A percentile compares a stretch with the other conserved stretches of the same genome.
phyloP scores from a whole-genome alignment of 1,140 invertebrate species.

The Drosophila dunni region DNA sequence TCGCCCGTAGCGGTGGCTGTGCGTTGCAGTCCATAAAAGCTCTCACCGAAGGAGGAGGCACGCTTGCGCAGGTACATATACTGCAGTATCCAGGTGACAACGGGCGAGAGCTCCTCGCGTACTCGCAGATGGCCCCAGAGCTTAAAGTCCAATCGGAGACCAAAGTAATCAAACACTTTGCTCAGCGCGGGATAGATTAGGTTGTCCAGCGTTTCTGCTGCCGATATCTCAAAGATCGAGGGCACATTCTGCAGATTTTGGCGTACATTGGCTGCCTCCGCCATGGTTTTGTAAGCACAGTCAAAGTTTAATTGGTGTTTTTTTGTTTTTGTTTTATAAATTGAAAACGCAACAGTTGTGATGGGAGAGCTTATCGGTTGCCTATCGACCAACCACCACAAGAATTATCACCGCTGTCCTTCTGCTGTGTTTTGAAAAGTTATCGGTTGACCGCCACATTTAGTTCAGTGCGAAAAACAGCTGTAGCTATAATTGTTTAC shows the following conservation, averaged over 20 bases:
- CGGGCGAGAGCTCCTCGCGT: constrained; percentile 71
- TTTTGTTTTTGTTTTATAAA: background rate
- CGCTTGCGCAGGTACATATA: constrained; percentile 77
- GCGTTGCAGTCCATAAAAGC: constrained; percentile 78
- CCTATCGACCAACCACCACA: no score
- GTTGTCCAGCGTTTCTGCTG: constrained; percentile 78
- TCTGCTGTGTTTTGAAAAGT: background rate
- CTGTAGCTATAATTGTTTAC: constrained; percentile 23
- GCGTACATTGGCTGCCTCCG: constrained; percentile 75
- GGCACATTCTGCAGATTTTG: constrained; percentile 81
- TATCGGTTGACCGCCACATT: constrained; percentile 8
- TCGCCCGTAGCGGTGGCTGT: constrained; percentile 62
- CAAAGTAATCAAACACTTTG: constrained; percentile 80
- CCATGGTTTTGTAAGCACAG: constrained; percentile 39
- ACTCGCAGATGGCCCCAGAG: constrained; percentile 66
- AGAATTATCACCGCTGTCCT: no score
- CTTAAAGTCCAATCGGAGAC: constrained; percentile 77
- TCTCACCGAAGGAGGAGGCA: constrained; percentile 77
- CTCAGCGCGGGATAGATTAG: constrained; percentile 80
- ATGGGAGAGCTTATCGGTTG: constrained; percentile 8
- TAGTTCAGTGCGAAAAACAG: constrained; percentile 7
- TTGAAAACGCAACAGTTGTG: constrained; percentile 33
- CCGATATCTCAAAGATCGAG: constrained; percentile 81
- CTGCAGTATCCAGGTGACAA: constrained; percentile 73
- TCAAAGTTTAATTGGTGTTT: background rate